Conservation (phyloP, 2,797 vertebrate genomes). For the Cynopterus sphinx region DNA sequence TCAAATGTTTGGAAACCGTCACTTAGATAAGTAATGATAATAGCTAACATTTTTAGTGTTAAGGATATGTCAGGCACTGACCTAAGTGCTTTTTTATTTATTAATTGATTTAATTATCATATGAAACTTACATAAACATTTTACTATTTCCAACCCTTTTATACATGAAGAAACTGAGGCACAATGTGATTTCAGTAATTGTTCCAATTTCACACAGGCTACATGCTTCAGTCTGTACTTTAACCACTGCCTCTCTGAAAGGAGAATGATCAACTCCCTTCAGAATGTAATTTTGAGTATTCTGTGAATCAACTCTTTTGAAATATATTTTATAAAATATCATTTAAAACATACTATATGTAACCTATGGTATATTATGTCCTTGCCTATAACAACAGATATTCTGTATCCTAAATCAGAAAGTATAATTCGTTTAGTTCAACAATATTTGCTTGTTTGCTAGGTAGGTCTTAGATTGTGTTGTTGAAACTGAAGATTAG, state of each 20-base stretch:
- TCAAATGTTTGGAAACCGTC: background rate
- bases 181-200: background rate
- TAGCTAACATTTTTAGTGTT: background rate
- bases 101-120: background rate
- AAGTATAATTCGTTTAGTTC: background rate
- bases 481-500: background rate
- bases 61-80: background rate
- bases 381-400: background rate
- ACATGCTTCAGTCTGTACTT: background rate
- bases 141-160: background rate
- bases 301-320: background rate
- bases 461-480: background rate
- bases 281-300: background rate
- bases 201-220: fast-evolving
- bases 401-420: background rate
- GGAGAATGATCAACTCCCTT: background rate
- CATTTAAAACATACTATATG: background rate
- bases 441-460: background rate
- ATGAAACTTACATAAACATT: background rate
- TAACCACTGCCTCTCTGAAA: background rate
- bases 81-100: background rate
- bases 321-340: background rate
- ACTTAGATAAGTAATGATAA: background rate
- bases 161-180: background rate
- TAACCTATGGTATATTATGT: background rate